Base-by-base conservation (phyloP, 1,140 invertebrate genomes). In the Aphelenchoides besseyi region DNA sequence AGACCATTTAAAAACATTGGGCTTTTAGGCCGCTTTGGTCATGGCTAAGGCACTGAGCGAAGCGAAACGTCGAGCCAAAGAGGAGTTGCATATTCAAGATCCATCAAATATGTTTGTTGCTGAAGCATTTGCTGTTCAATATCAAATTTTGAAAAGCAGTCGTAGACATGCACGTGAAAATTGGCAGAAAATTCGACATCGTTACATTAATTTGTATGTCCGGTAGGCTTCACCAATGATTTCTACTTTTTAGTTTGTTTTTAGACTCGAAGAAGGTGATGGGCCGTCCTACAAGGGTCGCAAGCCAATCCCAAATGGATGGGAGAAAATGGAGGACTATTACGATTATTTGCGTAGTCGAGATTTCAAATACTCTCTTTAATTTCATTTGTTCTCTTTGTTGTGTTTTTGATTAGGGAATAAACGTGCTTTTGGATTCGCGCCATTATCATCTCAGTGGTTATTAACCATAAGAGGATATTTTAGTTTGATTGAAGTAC, bases 251-350 rank as follows among this genome's bases (percentile, higher is more conserved):
- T 53, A n/a, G 8, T n/a, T 26, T 8, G 12, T 64, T 76, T 74
- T 57, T 67, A 82, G 78, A 57, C 61, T 83, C n/a, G 74, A 84
- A 57, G 75, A 82, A 71, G 80, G 80, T 5, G 67, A 69, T 2
- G 68, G 74, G 16, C 80, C 82, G 16, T 23, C 37, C 8, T 73
- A 69, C 33, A 78, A 79, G 53, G 35, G 68, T 18, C 37, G 77
- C 9, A 66, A 68, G 23, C 59, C 68, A 23, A 63, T 35, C 12
- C 70, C 74, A 41, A 69, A 76, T 54, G 82, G 82, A 12, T 83
- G 81, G 81, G 81, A 85, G 23, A 73, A 80, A 59, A 83, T 83
- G 83, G 66, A 81, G 9, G 70, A 77, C 18, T 83, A 83, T 59
- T 80, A 78, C 55, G 53, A 72, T 2, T 85, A 84, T 73, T 74